A percentile compares a stretch with the other conserved stretches of the same genome.
These are phyloP conservation scores for Pontoporia blainvillei DNA, from an alignment of 2,113 vertebrate species.

Conservation along the genomic window DNA sequence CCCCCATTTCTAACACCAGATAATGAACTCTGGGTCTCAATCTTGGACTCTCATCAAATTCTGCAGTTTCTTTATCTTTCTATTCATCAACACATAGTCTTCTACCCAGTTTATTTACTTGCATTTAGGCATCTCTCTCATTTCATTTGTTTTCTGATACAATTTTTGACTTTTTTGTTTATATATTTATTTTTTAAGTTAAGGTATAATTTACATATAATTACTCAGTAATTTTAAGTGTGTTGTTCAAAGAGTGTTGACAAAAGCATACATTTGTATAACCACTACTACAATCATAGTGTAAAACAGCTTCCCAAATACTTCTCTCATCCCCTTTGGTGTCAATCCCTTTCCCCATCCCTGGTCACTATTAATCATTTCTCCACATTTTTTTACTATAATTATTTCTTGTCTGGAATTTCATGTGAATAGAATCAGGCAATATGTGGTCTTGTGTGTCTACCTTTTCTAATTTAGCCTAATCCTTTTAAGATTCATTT, in stretches of 20 bases:
- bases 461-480: neutral
- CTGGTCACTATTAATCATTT: neutral
- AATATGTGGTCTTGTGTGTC: neutral
- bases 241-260: neutral
- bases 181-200: neutral
- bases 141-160: neutral
- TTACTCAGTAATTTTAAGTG: neutral
- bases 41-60: neutral
- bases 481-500: neutral
- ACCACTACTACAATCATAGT: neutral
- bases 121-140: neutral
- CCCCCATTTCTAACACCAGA: neutral
- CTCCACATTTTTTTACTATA: neutral
- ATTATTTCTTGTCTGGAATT: neutral
- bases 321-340: neutral
- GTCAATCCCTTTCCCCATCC: neutral
- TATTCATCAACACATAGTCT: neutral
- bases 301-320: neutral
- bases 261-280: neutral
- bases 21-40: neutral
- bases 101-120: neutral
- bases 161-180: neutral
- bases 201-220: neutral
- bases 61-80: neutral
- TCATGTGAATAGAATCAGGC: neutral